Evolutionary conservation across 2,888 invertebrate genomes (phyloP), one percentile per base, ranked within the genome.

Genomic region (Heliothis peltigera): DNA sequence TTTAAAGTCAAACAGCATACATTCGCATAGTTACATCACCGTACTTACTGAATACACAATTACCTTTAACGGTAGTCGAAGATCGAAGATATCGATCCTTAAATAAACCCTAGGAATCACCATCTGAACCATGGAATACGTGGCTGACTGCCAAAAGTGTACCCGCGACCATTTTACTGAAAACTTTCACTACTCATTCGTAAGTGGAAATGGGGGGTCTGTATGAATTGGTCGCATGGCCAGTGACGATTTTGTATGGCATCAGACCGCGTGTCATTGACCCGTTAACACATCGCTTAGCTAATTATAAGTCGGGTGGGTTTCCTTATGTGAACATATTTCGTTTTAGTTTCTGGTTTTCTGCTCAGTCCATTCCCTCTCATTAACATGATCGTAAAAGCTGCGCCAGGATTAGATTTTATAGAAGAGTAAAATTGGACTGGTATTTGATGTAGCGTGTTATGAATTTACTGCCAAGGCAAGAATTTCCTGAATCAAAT

Each of bases 231-330:
- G 89, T 65, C 42, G 60, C 60, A 57, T 64, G 61, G 56, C 68
- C 77, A 70, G 78, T 84, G 87, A 87, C 87, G 83, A 84, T 87
- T 88, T 87, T 80, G 86, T 89, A 84, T 84, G 85, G 85, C 84
- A 83, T 85, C 84, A 77, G 81, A 79, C 80, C 74, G 81, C 80
- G 88, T 92, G 94, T 94, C 94, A 93, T 92, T 94, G 94, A 92
- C 93, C 94, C 83, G 87, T 90, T 92, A 92, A 92, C 91, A 90
- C 90, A 91, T 90, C 87, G 87, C 88, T 79, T 85, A 85, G 88
- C 91, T 93, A 93, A 94, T 93, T 92, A 91, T 93, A 92, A 90
- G 87, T 85, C 84, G 77, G 82, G 81, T 84, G 84, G 81, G 84
- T 89, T 91, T 92, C 90, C 90, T 89, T 87, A 87, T 83, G 80